Conservation (phyloP, 2,797 vertebrate species). For the Cottoperca gobio region DNA sequence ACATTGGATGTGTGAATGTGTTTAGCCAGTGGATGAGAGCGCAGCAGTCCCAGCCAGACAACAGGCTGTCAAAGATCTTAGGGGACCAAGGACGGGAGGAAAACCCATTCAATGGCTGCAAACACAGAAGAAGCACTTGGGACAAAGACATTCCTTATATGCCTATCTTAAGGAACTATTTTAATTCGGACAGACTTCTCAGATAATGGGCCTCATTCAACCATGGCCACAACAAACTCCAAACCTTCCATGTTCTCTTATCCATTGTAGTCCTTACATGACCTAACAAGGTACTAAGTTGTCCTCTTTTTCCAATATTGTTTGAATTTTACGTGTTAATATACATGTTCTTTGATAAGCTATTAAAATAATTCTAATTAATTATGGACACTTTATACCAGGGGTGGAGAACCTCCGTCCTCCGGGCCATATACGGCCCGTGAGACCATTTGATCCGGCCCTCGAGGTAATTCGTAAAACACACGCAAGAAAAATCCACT, state of each 20-base stretch:
- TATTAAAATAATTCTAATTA: too few relatives aligned
- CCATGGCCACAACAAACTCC: neutral
- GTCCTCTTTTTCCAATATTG: too few relatives aligned
- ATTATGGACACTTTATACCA: too few relatives aligned
- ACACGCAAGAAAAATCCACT: too few relatives aligned
- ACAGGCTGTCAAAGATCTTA: slow-evolving; percentile 57
- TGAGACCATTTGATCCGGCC: too few relatives aligned
- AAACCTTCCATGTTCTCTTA: neutral
- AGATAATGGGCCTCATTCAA: neutral
- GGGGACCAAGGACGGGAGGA: slow-evolving; percentile 20
- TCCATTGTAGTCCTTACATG: neutral
- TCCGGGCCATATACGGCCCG: too few relatives aligned
- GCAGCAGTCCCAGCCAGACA: slow-evolving; percentile 33
- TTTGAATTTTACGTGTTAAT: too few relatives aligned
- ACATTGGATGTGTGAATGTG: slow-evolving; percentile 68
- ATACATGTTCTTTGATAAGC: too few relatives aligned
- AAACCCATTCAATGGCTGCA: slow-evolving; percentile 28
- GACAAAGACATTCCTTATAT: slow-evolving; percentile 21
- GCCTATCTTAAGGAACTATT: neutral
- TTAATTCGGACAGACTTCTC: neutral
- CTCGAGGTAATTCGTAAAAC: too few relatives aligned
- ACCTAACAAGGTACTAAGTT: too few relatives aligned
- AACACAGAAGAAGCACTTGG: slow-evolving; percentile 19
- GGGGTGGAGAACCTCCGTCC: too few relatives aligned
- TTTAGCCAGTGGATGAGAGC: slow-evolving; percentile 60